These are phyloP conservation scores for Sebastes fasciatus DNA, from an alignment of 2,113 vertebrate species.

Conservation along the genomic window DNA sequence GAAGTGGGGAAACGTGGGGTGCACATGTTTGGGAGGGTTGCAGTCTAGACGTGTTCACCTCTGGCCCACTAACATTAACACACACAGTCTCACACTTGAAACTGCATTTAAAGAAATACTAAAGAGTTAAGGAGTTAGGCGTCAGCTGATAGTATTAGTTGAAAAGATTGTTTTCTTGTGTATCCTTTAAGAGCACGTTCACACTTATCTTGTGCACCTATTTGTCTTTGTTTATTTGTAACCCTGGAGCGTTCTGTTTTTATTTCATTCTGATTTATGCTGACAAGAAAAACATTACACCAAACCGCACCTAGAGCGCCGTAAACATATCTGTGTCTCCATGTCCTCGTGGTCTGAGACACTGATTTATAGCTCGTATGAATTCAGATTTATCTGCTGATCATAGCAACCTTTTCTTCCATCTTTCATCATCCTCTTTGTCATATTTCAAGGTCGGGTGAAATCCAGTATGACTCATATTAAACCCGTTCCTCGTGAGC, in stretches of 20 bases:
- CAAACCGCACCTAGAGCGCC: not conserved
- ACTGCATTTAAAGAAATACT: not conserved
- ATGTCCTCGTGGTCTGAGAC: no score
- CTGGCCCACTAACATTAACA: slow-evolving; percentile 21
- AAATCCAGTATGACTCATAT: not conserved
- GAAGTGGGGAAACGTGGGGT: slow-evolving; percentile 44
- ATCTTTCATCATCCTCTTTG: not conserved
- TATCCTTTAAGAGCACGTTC: not conserved
- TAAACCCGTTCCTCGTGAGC: not conserved
- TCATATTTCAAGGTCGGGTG: not conserved
- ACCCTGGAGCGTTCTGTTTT: not conserved
- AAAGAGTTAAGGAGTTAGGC: not conserved
- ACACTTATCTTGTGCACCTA: not conserved
- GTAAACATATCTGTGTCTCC: not conserved
- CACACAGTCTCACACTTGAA: not conserved
- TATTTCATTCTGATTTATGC: not conserved
- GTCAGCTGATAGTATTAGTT: not conserved
- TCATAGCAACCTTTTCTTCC: not conserved
- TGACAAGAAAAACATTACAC: not conserved
- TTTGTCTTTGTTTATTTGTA: not conserved
- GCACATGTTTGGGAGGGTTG: not conserved
- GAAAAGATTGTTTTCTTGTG: not conserved
- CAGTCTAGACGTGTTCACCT: slow-evolving; percentile 40
- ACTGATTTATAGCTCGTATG: not conserved
- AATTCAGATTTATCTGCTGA: not conserved